A percentile compares a stretch with the other conserved stretches of the same genome.
phyloP scores from a whole-genome alignment of 2,888 invertebrate genomes.

The Caenorhabditis macrosperma region DNA sequence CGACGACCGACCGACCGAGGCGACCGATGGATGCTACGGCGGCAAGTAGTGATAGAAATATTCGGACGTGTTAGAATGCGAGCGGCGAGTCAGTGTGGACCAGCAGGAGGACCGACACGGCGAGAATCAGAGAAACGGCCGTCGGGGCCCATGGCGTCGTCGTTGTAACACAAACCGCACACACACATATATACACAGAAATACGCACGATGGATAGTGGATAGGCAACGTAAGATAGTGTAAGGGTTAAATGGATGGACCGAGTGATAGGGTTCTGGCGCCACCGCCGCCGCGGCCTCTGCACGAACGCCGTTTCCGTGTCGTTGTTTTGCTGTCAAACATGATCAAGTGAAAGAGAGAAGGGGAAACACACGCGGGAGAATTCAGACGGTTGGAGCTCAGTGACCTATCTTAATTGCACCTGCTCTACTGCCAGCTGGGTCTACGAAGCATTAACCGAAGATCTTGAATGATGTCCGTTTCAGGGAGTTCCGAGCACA shows the following conservation, averaged over 20 bases:
- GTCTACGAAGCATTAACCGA: not conserved
- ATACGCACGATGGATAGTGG: conserved; percentile 14
- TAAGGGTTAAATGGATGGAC: conserved; percentile 8
- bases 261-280: conserved; percentile 9
- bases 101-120: conserved; percentile 13
- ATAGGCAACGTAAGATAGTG: conserved; percentile 18
- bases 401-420: not conserved
- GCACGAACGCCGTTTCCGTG: not conserved
- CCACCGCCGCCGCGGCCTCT: no score
- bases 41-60: conserved; percentile 46
- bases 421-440: not conserved
- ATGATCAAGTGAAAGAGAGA: no score
- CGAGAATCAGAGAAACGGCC: conserved; percentile 53
- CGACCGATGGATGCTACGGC: conserved; percentile 1
- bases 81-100: conserved; percentile 31
- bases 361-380: no score
- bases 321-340: not conserved
- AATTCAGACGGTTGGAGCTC: not conserved
- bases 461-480: not conserved
- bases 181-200: conserved; percentile 31
- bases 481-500: no score
- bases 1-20: conserved; percentile 24
- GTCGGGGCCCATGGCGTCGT: conserved; percentile 38
- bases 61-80: conserved; percentile 51
- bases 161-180: conserved; percentile 56